Evolutionary conservation across 2,888 invertebrate genomes (phyloP).

Genomic region (Scaptomyza reducta): DNA sequence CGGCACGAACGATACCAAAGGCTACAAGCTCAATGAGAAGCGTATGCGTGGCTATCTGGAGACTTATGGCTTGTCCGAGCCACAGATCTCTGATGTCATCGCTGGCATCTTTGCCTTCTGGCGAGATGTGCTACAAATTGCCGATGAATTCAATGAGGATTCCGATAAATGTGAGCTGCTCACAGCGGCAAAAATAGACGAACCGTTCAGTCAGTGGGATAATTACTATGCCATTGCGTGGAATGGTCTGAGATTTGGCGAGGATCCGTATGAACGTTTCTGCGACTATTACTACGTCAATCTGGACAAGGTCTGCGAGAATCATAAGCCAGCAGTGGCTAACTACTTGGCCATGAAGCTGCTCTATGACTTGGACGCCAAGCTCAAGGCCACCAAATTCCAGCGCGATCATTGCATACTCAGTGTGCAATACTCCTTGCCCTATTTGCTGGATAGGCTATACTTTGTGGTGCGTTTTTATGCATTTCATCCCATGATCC

Average conservation of each 20-base stretch:
- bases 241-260: constrained; percentile 50
- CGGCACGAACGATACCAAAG: constrained; percentile 68
- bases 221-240: constrained; percentile 77
- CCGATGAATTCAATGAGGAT: constrained; percentile 60
- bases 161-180: constrained; percentile 38
- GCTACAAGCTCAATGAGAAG: constrained; percentile 71
- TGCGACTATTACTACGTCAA: constrained; percentile 72
- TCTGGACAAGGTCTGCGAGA: constrained; percentile 65
- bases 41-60: constrained; percentile 75
- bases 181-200: fast-evolving
- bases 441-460: constrained; percentile 66
- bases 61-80: constrained; percentile 63
- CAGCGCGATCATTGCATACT: constrained; percentile 71
- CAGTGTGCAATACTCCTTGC: constrained; percentile 48
- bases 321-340: constrained; percentile 73
- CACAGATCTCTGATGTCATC: constrained; percentile 56
- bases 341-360: constrained; percentile 82
- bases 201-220: constrained; percentile 59
- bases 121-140: constrained; percentile 56
- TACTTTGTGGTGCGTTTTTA: constrained; percentile 68
- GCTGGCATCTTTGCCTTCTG: constrained; percentile 74
- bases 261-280: constrained; percentile 25
- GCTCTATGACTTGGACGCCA: constrained; percentile 74
- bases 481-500: not conserved
- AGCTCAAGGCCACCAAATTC: constrained; percentile 57